phyloP scores from a whole-genome alignment of 2,797 vertebrate species.

The Discoglossus pictus region DNA sequence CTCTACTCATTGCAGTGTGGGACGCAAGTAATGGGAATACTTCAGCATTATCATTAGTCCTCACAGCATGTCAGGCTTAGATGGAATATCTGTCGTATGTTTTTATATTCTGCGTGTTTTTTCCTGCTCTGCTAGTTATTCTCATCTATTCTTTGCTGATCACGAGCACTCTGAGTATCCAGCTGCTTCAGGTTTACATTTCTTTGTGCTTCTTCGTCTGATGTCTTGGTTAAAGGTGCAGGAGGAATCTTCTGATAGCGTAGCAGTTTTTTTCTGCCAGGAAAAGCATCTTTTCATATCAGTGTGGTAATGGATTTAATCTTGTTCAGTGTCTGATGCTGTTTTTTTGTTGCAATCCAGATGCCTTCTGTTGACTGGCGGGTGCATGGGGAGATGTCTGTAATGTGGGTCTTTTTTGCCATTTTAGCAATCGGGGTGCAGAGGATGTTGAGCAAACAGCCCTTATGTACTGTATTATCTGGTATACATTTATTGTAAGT shows the following conservation, averaged over 20 bases:
- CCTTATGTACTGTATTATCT: too few relatives aligned
- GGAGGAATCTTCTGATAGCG: not conserved
- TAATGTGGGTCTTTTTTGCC: too few relatives aligned
- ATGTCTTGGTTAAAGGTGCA: constrained; percentile 22
- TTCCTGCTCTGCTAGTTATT: not conserved
- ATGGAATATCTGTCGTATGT: constrained; percentile 15
- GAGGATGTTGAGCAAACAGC: too few relatives aligned
- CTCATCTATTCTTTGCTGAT: constrained; percentile 31
- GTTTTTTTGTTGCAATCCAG: too few relatives aligned
- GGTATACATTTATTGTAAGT: too few relatives aligned
- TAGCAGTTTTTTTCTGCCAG: too few relatives aligned
- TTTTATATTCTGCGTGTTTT: constrained; percentile 22
- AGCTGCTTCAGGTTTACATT: constrained; percentile 33
- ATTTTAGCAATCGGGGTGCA: too few relatives aligned
- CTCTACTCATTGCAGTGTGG: constrained; percentile 16
- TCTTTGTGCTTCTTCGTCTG: constrained; percentile 14
- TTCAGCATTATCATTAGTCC: constrained; percentile 19
- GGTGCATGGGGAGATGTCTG: too few relatives aligned
- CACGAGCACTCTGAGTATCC: constrained; percentile 1
- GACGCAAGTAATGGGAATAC: constrained; percentile 2
- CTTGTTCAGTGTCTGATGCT: not conserved
- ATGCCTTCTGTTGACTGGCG: too few relatives aligned
- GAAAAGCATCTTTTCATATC: not conserved
- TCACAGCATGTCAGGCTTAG: constrained; percentile 28
- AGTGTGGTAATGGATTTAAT: constrained; percentile 13